Base-by-base conservation (phyloP, 2,113 vertebrate genomes). In the Rhadina sibilatrix region DNA sequence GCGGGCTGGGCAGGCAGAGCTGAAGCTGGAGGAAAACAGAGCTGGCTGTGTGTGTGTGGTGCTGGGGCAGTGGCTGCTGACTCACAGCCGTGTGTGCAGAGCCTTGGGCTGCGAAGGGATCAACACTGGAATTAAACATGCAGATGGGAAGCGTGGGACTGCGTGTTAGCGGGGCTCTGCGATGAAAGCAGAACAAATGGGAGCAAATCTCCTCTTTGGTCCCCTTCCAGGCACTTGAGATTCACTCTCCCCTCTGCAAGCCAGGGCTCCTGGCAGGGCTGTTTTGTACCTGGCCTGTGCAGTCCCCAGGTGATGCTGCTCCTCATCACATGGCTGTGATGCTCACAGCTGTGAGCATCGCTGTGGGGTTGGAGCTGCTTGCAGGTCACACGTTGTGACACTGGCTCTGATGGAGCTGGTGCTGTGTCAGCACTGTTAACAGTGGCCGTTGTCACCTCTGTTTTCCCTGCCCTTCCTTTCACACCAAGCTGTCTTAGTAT, bases 331-430 rank as follows among this genome's bases (percentile, higher is more conserved):
- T n/a, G n/a, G n/a, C n/a, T n/a, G n/a, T n/a, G n/a, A n/a, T n/a
- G n/a, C n/a, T n/a, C n/a, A n/a, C n/a, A n/a, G 1, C 37, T 12
- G 25, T 15, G 6, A 4, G 31, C 50, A 4, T 27, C 1, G 6
- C 40, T 6, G 35, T 20, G 50, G 66, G 68, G 3, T 6, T 24
- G 77, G 38, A 38, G 54, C 50, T 57, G 57, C 72, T 63, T 3
- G 0, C 17, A 1, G 33, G 33, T 31, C 9, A 6, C 19, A 8
- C 15, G 5, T 7, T 0, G 1, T 17, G 12, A 7, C 22, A 5
- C 2, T 4, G 63, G 21, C 61, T 6, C 23, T 1, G 24, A 2
- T 38, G 49, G 6, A 10, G 12, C 31, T 59, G 63, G 1, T 76
- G 81, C 77, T 5, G 50, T 4, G 54, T 74, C 17, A 78, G 84